Base-by-base conservation (phyloP, 1,140 invertebrate genomes). In the Trichonephila clavipes region DNA sequence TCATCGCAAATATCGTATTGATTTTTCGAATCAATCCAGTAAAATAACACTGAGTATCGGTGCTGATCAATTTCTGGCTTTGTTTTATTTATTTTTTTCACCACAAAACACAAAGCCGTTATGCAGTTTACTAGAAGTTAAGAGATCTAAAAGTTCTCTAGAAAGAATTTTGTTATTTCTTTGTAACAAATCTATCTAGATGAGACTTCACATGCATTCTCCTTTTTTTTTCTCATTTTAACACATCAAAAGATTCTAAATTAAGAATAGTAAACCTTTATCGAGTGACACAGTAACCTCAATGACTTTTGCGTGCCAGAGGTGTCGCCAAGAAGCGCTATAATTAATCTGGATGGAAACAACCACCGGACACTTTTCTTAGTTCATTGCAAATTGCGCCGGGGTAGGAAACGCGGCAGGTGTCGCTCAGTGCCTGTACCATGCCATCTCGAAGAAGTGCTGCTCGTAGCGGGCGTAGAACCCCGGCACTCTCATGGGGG, bases 381-480 rank as follows among this genome's bases (percentile, higher is more conserved):
- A 21, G 28, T 77, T 34, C 28, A 5, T 28, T 19, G 28, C 62
- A 64, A 24, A 77, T 77, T 77, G 18, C 5, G 4, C 5, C 1
- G 6, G 40, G 21, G 4, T 85, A 24, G 7, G 44, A 44, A 40
- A 12, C 21, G 12, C 18, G 8, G 4, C 72, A 77, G 72, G 14
- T 77, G 72, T 16, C 1, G 28, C 28, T 94, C 61, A 94, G 19
- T 89, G 93, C 12, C 93, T 82, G 72, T 89, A 94, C 93, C 93
- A 94, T 14, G 88, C 88, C 89, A 94, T 90, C 83, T 94, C 93
- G 24, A 90, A 94, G 51, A 90, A 94, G 40, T 90, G 93, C 18
- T 94, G 89, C 18, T 94, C 93, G 21, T 59, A 62, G 14, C 93
- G 72, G 18, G 82, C 28, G 66, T 87, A 90, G 58, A 94, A 89